A percentile compares a stretch with the other conserved stretches of the same genome.
These are phyloP conservation scores for Gymnorhina tibicen DNA, from an alignment of 2,113 vertebrate genomes.

Conservation along the genomic window DNA sequence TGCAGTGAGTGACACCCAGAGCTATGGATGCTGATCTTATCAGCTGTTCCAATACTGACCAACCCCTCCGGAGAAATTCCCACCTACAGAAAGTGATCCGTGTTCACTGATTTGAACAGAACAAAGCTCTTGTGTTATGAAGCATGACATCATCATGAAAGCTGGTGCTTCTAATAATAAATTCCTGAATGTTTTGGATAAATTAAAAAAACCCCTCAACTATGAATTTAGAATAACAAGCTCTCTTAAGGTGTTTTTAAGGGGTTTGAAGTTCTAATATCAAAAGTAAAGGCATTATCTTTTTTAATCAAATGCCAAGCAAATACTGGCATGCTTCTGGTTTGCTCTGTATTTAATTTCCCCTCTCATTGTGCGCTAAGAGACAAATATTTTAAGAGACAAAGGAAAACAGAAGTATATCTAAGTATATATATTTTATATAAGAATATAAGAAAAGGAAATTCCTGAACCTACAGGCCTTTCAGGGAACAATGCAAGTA, in stretches of 20 bases:
- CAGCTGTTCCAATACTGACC: background rate
- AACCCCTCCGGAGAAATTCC: background rate
- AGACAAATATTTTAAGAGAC: background rate
- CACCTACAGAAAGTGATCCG: background rate
- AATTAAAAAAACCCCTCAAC: background rate
- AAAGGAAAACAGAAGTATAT: background rate
- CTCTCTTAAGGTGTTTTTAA: background rate
- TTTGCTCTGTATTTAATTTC: background rate
- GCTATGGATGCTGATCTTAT: background rate
- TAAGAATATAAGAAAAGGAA: background rate
- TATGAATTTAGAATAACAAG: background rate
- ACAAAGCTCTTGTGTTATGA: background rate
- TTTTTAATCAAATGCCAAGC: background rate
- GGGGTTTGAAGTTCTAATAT: background rate
- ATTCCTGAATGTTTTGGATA: background rate
- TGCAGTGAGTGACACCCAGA: background rate
- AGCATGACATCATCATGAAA: background rate
- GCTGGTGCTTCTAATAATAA: background rate
- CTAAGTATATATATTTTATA: background rate
- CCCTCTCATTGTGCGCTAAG: background rate
- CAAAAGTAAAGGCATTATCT: background rate
- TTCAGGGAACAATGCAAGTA: background rate
- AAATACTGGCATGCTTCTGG: background rate
- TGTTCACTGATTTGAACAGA: background rate
- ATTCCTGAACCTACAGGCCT: background rate